Conservation (phyloP, 2,797 vertebrate genomes). For the Australoheros facetus region DNA sequence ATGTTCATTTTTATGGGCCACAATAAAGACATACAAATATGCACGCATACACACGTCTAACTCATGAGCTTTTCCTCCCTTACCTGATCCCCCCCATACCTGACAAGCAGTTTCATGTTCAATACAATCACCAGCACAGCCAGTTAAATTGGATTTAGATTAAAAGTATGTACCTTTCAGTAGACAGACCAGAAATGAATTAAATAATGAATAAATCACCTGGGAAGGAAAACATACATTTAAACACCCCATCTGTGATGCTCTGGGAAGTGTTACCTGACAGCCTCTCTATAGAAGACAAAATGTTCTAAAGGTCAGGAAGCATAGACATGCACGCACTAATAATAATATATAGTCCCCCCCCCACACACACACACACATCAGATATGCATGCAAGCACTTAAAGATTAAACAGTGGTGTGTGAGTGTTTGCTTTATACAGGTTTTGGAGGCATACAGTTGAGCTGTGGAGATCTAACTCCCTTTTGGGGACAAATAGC, state of each 20-base stretch:
- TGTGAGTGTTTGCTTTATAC: not conserved
- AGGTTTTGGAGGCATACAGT: not conserved
- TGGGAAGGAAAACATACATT: conserved; percentile 20
- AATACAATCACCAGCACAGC: conserved; percentile 14
- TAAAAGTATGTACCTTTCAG: conserved; percentile 46
- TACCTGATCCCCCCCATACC: conserved; percentile 20
- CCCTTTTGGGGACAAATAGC: not conserved
- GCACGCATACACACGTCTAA: conserved; percentile 4
- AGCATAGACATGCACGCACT: not conserved
- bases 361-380: not conserved
- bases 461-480: not conserved
- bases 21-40: conserved; percentile 4
- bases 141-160: conserved; percentile 51
- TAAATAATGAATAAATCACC: conserved; percentile 38
- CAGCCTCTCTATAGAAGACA: conserved; percentile 35
- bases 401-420: not conserved
- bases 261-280: conserved; percentile 19
- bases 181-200: conserved; percentile 35
- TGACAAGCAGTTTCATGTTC: conserved; percentile 34
- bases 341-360: not conserved
- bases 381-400: not conserved
- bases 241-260: conserved; percentile 32
- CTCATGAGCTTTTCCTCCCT: conserved; percentile 3
- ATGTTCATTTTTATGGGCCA: conserved; percentile 26
- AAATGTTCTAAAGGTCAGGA: conserved; percentile 38